Evolutionary conservation across 2,888 invertebrate species (phyloP), one percentile per base, ranked within the genome.

Genomic region (Rhagium mordax): DNA sequence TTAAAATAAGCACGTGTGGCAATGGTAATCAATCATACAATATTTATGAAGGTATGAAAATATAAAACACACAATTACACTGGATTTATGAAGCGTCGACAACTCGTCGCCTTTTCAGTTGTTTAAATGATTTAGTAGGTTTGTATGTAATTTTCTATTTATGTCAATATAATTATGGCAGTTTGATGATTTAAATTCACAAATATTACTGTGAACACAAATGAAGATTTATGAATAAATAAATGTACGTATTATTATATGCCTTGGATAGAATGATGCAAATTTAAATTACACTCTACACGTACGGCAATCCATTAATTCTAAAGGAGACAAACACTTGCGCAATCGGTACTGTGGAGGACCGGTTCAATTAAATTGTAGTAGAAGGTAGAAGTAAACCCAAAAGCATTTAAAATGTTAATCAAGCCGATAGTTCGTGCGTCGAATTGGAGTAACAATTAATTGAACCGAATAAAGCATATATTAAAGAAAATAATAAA

Each of bases 11-110:
- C 79, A 78, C 76, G 77, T 79, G 80, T 74, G 72, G 61, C 72
- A 8, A 48, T 41, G 60, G 62, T 57, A 53, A 81, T 80, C 79
- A 80, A 80, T 81, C 81, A 80, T 72, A 33, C 15, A 70, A 74
- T 79, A 79, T 80, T 79, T 80, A 80, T 78, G 78, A 69, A 64
- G 64, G 71, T 71, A 79, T 76, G 68, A 71, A 78, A 77, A 77
- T 78, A 78, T 78, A 76, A 78, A 74, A 75, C 70, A 71, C 69
- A 74, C 74, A 80, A 79, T 78, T 64, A 64, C 64, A 48, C 16
- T 27, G n/a, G 27, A 64, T 64, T 64, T 48, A 64, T 49, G 64
- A 49, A 64, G 27, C 48, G 48, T 16, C 24, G 64, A 64, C 64
- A 64, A 24, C 15, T 64, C 48, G 47, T 49, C 18, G 24, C 18